Evolutionary conservation across 2,888 invertebrate species (phyloP), one percentile per base, ranked within the genome.

Genomic region (Parnassius orleans): DNA sequence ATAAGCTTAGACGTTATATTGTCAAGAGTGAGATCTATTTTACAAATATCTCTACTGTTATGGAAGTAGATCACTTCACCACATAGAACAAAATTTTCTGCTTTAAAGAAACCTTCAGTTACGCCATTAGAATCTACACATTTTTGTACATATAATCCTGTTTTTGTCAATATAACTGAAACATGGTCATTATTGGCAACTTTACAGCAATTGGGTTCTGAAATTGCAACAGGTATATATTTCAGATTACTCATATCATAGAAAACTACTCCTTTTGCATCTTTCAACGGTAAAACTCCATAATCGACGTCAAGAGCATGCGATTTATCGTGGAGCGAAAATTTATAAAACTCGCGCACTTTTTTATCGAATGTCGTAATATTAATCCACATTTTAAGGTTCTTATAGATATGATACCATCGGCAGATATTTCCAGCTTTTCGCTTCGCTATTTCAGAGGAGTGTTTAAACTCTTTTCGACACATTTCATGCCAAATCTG

Each of bases 371-470:
- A 76, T 11, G 58, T 63, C 1, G 76, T 68, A 2, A 84, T 68
- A 52, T 79, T 74, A 0, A 73, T 68, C 89, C 89, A 90, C 68
- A 73, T 73, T 64, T 70, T 74, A 5, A 89, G 66, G 66, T 89
- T 90, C 61, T 77, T 86, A 65, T 84, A 89, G 2, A 89, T 77
- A 60, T 87, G 75, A 60, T 82, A 82, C 87, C 88, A 90, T 47
- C 68, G 72, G 33, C 80, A 77, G 43, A 82, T 78, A 9, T 71
- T 76, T 0, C 83, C 83, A 9, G 78, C 72, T 66, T 84, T 87
- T n/a, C 69, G 77, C 71, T 80, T 87, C 2, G 88, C 88, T 14
- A 88, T 80, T 69, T 72, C 72, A 0, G 88, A 84, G 2, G 86
- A 71, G 65, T 78, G 74, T 66, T 72, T 78, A 57, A 71, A 82